Evolutionary conservation across 2,797 vertebrate species (phyloP), one percentile per base, ranked within the genome.

Genomic region (Eupleurogrammus muticus): DNA sequence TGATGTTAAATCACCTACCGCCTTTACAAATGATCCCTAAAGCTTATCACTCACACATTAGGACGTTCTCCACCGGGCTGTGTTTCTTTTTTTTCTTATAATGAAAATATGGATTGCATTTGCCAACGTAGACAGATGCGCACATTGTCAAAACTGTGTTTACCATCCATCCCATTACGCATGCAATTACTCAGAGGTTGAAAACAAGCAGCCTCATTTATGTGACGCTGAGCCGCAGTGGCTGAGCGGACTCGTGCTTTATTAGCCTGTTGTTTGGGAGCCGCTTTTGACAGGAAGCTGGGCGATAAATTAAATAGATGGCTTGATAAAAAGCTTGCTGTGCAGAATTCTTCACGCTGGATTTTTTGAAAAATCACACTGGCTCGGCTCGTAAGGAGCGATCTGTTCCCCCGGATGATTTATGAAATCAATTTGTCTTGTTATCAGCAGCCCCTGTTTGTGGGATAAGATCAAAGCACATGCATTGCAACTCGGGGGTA

Each of bases 381-480:
- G 60, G 77, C 81, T 53, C 52, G 24, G 82, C 77, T 85, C 82
- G 85, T 90, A 90, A 86, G 75, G 76, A 82, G 73, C 61, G 74
- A 90, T 90, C 81, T 81, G 70, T 88, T 92, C 88, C 81, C n/a
- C 80, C 54, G 58, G 67, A 81, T 93, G 92, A 93, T 94, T 92
- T 91, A 92, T 91, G 88, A 91, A 91, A 94, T 93, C 89, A 92
- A 88, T 93, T 93, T 92, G 87, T 91, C 85, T 87, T 85, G 80
- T 92, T 92, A 92, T 92, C 90, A 87, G 83, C 80, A 81, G 82
- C 79, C 73, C 75, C 71, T 86, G 76, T 87, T 87, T 84, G 75
- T 73, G 66, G 78, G 90, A 93, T 92, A 89, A 77, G 72, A 92
- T 93, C 87, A 73, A 53, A 83, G 72, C 74, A 66, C 68, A 66